Conservation (phyloP, 2,113 vertebrate species). For the Promerops cafer region DNA sequence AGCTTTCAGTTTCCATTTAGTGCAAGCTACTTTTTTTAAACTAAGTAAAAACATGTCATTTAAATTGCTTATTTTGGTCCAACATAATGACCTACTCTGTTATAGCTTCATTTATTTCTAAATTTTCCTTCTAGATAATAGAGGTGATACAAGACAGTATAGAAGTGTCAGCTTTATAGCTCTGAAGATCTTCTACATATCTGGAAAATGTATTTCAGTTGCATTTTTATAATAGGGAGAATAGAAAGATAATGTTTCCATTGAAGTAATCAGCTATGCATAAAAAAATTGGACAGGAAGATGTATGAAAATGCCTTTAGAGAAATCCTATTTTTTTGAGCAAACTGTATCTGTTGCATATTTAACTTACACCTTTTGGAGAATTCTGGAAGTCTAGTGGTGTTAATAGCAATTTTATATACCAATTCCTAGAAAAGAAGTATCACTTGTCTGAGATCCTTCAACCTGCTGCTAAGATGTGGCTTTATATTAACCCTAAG, state of each 20-base stretch:
- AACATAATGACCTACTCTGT: conserved; percentile 18
- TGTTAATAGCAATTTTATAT: background rate
- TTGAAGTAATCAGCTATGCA: conserved; percentile 54
- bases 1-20: background rate
- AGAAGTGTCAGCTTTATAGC: conserved; percentile 45
- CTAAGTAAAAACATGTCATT: conserved; percentile 29
- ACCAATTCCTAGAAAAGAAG: background rate
- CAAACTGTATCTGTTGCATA: background rate
- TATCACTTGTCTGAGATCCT: background rate
- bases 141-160: background rate
- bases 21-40: background rate
- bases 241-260: conserved; percentile 56
- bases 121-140: conserved; percentile 11
- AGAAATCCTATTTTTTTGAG: conserved; percentile 33
- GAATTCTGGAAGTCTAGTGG: background rate
- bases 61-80: conserved; percentile 43
- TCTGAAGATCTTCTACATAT: conserved; percentile 2
- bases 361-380: background rate
- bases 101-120: conserved; percentile 45
- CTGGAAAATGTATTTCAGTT: conserved; percentile 43
- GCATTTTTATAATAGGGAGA: conserved; percentile 41
- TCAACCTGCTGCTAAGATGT: background rate
- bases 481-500: background rate
- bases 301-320: conserved; percentile 35
- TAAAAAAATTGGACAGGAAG: conserved; percentile 24